phyloP scores from a whole-genome alignment of 2,797 vertebrate genomes.

The Perdix hodgsoniae region DNA sequence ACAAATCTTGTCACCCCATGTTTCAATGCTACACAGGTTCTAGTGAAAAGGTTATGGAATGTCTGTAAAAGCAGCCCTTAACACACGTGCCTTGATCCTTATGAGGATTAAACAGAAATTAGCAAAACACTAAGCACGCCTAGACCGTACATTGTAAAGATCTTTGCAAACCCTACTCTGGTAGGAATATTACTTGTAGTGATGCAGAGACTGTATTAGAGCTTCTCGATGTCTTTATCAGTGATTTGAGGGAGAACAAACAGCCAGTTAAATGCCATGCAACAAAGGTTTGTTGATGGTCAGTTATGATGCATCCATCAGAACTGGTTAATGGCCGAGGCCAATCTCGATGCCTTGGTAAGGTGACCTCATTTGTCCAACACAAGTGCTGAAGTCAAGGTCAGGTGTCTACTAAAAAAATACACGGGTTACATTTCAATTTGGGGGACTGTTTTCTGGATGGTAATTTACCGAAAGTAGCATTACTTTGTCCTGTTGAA shows the following conservation, averaged over 20 bases:
- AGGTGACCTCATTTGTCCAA: slow-evolving; percentile 18
- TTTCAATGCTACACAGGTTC: background rate
- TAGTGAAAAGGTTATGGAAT: background rate
- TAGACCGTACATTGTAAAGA: background rate
- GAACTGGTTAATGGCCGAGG: background rate
- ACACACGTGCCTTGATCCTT: background rate
- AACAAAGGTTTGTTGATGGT: background rate
- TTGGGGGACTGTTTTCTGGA: background rate
- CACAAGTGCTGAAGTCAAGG: background rate
- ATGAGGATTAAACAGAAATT: background rate
- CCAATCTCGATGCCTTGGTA: background rate
- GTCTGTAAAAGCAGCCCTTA: background rate
- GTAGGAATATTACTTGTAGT: background rate
- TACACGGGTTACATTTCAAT: background rate
- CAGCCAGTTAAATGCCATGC: background rate
- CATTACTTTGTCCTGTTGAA: background rate
- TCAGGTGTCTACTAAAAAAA: background rate
- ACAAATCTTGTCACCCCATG: background rate
- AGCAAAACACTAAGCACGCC: background rate
- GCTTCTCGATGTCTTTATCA: background rate
- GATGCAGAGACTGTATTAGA: background rate
- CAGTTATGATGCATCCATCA: background rate
- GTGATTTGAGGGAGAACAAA: background rate
- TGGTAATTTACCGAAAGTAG: background rate
- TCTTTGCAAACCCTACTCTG: background rate